Conservation (phyloP, 1,140 invertebrate species). For the Planococcus citri region DNA sequence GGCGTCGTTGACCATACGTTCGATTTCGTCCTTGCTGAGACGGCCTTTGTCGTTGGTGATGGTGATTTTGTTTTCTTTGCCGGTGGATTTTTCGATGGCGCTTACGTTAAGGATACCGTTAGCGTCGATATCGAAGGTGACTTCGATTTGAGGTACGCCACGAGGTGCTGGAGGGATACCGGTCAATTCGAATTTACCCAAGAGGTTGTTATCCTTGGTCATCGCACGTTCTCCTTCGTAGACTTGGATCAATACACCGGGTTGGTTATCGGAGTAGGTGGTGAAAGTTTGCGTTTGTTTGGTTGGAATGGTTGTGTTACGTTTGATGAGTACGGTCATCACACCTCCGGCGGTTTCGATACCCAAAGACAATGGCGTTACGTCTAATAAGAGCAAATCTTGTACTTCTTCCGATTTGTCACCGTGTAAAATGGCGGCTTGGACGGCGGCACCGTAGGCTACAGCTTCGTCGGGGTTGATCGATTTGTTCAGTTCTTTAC, state of each 20-base stretch:
- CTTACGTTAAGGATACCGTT: slow-evolving; percentile 56
- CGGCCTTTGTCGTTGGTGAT: slow-evolving; percentile 97
- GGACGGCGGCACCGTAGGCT: slow-evolving; percentile 79
- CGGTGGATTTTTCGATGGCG: slow-evolving; percentile 63
- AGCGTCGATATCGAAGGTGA: slow-evolving; percentile 74
- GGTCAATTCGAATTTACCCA: slow-evolving; percentile 87
- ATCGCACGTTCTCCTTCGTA: slow-evolving; percentile 66
- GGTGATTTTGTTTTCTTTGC: slow-evolving; percentile 95
- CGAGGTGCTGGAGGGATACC: slow-evolving; percentile 90
- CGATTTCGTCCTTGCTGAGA: slow-evolving; percentile 91
- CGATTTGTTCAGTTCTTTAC: slow-evolving; percentile 95
- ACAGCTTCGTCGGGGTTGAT: slow-evolving; percentile 93
- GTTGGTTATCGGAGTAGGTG: slow-evolving; percentile 48
- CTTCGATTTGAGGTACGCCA: slow-evolving; percentile 86
- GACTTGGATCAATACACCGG: slow-evolving; percentile 67
- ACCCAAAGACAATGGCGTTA: slow-evolving; percentile 86
- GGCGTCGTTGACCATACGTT: slow-evolving; percentile 93
- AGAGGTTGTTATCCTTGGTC: slow-evolving; percentile 65
- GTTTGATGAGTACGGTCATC: slow-evolving; percentile 88
- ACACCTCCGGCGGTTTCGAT: slow-evolving; percentile 95
- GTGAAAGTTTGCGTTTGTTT: slow-evolving; percentile 64
- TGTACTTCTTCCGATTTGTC: slow-evolving; percentile 87
- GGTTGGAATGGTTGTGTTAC: slow-evolving; percentile 91
- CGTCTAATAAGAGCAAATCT: slow-evolving; percentile 82
- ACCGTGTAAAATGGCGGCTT: slow-evolving; percentile 85